These are phyloP conservation scores for Mustelus asterias DNA, from an alignment of 2,113 vertebrate genomes.

Conservation along the genomic window DNA sequence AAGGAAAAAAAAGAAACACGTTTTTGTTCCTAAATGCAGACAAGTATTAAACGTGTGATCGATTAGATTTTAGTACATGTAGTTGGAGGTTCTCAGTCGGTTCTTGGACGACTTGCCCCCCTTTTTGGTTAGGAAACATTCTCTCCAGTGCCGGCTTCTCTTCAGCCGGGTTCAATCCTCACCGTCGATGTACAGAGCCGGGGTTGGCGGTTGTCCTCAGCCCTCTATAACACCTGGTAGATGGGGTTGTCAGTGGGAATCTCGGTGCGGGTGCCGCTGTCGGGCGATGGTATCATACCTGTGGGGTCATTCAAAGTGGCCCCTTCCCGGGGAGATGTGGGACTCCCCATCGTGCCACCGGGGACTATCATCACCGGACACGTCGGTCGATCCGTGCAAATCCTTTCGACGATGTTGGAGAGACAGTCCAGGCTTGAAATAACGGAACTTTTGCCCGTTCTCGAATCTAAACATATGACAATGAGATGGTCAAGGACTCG, in stretches of 20 bases:
- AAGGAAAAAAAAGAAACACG: constrained; percentile 45
- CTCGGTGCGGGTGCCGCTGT: constrained; percentile 53
- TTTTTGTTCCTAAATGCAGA: constrained; percentile 40
- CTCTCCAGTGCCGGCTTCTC: not conserved
- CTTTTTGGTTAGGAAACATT: not conserved
- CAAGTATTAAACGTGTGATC: constrained; percentile 55
- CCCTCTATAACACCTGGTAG: constrained; percentile 82
- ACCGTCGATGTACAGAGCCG: not conserved
- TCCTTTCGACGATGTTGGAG: constrained; percentile 95
- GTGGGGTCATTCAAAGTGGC: constrained; percentile 49
- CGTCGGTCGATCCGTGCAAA: constrained; percentile 77
- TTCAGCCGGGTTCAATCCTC: constrained; percentile 39
- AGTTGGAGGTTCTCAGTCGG: constrained; percentile 40
- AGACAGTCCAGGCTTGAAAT: constrained; percentile 93
- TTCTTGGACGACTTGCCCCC: not conserved
- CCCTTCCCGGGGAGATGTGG: constrained; percentile 58
- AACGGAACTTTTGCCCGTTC: constrained; percentile 67
- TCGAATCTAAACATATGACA: constrained; percentile 52
- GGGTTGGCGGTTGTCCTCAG: constrained; percentile 31
- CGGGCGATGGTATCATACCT: constrained; percentile 52
- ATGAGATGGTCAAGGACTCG: not conserved
- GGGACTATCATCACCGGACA: constrained; percentile 55
- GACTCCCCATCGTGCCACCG: constrained; percentile 54
- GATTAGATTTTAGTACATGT: constrained; percentile 44
- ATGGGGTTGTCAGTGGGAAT: constrained; percentile 67